Percentiles rank a stretch among this genome's conserved stretches.
These are phyloP conservation scores for Bugula neritina DNA, from an alignment of 2,888 invertebrate genomes.

Conservation along the genomic window DNA sequence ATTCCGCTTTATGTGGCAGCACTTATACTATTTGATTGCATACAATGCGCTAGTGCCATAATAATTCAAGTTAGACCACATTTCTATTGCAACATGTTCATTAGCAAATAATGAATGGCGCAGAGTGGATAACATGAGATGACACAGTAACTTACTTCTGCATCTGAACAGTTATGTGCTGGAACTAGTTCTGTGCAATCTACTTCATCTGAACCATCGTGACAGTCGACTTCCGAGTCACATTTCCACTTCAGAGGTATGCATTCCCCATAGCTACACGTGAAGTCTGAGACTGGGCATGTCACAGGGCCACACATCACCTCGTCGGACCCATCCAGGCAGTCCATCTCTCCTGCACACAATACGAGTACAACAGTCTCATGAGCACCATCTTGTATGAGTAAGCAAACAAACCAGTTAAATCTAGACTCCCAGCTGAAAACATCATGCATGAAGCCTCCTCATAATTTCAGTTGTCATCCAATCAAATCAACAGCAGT, in stretches of 20 bases:
- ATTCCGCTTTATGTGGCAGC: too few relatives aligned
- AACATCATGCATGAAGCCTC: too few relatives aligned
- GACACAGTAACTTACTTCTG: not conserved
- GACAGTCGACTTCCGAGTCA: conserved; percentile 66
- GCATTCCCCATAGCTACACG: conserved; percentile 80
- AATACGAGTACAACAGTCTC: too few relatives aligned
- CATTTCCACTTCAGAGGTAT: conserved; percentile 86
- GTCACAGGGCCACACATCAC: conserved; percentile 64
- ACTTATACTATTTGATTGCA: too few relatives aligned
- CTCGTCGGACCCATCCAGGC: conserved; percentile 44
- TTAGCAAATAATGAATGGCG: not conserved
- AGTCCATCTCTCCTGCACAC: conserved; percentile 46
- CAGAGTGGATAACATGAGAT: not conserved
- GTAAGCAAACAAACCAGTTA: too few relatives aligned
- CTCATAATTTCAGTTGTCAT: too few relatives aligned
- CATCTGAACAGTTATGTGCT: not conserved
- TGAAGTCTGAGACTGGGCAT: conserved; percentile 83
- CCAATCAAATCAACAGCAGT: too few relatives aligned
- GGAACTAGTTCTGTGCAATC: conserved; percentile 31
- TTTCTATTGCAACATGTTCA: too few relatives aligned
- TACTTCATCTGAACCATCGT: conserved; percentile 66
- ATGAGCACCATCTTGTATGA: too few relatives aligned
- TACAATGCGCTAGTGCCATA: too few relatives aligned
- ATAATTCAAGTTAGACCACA: too few relatives aligned
- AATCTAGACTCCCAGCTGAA: too few relatives aligned